A percentile compares a stretch with the other conserved stretches of the same genome.
Conservation (phyloP, 2,113 vertebrate species). For the Bufo bufo region DNA sequence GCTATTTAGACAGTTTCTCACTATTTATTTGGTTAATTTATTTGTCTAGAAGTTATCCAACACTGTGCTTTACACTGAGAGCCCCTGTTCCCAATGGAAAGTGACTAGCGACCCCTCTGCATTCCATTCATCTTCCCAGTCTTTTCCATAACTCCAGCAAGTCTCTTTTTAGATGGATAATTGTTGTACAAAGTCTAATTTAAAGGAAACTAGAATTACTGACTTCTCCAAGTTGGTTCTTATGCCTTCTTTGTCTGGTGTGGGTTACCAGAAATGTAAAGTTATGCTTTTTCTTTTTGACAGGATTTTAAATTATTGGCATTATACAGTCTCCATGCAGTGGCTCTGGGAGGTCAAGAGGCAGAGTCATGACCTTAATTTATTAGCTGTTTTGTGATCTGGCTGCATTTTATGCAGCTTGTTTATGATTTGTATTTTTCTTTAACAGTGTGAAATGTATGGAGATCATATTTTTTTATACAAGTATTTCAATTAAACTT, state of each 20-base stretch:
- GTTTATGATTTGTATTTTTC: slow-evolving; percentile 71
- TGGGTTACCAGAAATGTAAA: slow-evolving; percentile 73
- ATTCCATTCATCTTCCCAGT: slow-evolving; percentile 72
- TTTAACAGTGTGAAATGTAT: slow-evolving; percentile 86
- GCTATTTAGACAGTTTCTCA: slow-evolving; percentile 80
- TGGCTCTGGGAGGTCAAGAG: slow-evolving; percentile 76
- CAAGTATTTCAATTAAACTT: slow-evolving; percentile 96
- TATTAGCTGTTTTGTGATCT: slow-evolving; percentile 75
- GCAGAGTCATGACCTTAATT: slow-evolving; percentile 79
- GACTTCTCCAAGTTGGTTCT: slow-evolving; percentile 72
- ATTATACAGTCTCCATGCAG: slow-evolving; percentile 82
- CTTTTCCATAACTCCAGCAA: slow-evolving; percentile 55
- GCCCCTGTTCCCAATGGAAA: slow-evolving; percentile 66
- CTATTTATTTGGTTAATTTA: slow-evolving; percentile 99
- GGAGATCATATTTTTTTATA: slow-evolving; percentile 97
- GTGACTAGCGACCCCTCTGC: slow-evolving; percentile 76
- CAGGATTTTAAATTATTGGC: slow-evolving; percentile 81
- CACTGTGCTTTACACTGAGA: slow-evolving; percentile 68
- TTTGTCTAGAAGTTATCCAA: slow-evolving; percentile 74
- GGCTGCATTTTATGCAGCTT: slow-evolving; percentile 75
- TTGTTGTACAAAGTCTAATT: slow-evolving; percentile 87
- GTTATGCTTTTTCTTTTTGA: slow-evolving; percentile 67
- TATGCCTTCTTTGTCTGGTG: slow-evolving; percentile 71
- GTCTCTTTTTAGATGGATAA: slow-evolving; percentile 75
- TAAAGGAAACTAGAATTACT: slow-evolving; percentile 82